Conservation (phyloP, 2,797 vertebrate species). For the Coregonus sp. region DNA sequence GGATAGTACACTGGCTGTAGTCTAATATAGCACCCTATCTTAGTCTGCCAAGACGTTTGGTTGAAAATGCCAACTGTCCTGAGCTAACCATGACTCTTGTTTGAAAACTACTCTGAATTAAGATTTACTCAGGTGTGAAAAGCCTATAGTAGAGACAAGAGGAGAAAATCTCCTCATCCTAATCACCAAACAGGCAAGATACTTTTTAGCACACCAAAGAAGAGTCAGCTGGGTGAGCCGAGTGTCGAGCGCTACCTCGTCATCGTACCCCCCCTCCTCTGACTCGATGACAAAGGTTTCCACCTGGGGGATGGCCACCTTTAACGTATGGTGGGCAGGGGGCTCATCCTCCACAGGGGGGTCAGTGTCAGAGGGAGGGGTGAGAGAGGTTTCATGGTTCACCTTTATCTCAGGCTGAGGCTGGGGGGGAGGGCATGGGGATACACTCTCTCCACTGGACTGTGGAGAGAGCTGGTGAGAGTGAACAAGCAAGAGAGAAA, state of each 20-base stretch:
- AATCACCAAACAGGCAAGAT: constrained; percentile 47
- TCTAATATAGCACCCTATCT: not conserved
- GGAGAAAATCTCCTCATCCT: constrained; percentile 23
- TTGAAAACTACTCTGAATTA: not conserved
- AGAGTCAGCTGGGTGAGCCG: not conserved
- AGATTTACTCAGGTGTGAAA: constrained; percentile 49
- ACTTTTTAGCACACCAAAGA: constrained; percentile 27
- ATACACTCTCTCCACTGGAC: constrained; percentile 38
- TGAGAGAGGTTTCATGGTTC: constrained; percentile 35
- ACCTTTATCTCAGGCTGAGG: constrained; percentile 56
- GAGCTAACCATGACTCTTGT: constrained; percentile 25
- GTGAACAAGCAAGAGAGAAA: constrained; percentile 40
- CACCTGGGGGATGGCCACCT: constrained; percentile 94
- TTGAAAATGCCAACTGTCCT: not conserved
- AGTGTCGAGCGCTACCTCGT: constrained; percentile 84
- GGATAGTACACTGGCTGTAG: not conserved
- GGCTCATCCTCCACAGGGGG: constrained; percentile 71
- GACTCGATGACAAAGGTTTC: constrained; percentile 94
- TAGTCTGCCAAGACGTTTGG: not conserved
- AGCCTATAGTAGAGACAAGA: constrained; percentile 36
- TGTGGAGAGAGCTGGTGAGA: constrained; percentile 55
- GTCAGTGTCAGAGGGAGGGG: constrained; percentile 58
- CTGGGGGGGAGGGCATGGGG: constrained; percentile 71
- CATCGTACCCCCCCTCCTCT: constrained; percentile 96
- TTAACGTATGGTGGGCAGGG: constrained; percentile 85